A percentile compares a stretch with the other conserved stretches of the same genome.
These are phyloP conservation scores for Pristiophorus japonicus DNA, from an alignment of 2,113 vertebrate species.

Conservation along the genomic window DNA sequence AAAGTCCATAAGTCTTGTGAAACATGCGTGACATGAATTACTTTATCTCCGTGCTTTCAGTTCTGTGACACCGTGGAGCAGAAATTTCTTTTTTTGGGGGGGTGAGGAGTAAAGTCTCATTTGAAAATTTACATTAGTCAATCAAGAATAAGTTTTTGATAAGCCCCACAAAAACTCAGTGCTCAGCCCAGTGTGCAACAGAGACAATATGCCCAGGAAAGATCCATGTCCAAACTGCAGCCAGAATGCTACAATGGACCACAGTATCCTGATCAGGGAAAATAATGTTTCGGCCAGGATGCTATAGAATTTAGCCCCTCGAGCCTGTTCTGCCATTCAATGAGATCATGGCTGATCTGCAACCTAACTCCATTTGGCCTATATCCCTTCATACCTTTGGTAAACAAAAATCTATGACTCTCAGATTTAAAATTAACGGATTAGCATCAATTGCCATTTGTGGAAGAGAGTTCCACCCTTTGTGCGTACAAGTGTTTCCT, in stretches of 20 bases:
- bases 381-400: no score
- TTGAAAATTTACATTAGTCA: neutral
- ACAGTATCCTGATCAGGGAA: neutral
- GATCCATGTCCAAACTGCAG: neutral
- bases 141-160: neutral
- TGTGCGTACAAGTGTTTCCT: no score
- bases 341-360: no score
- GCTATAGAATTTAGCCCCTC: no score
- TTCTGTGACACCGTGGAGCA: neutral
- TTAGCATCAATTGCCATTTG: no score
- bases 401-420: no score
- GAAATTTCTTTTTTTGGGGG: neutral
- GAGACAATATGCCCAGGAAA: neutral
- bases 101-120: neutral
- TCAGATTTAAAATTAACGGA: no score
- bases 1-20: neutral
- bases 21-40: neutral
- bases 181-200: neutral
- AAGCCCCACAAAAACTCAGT: neutral
- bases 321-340: no score
- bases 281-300: neutral
- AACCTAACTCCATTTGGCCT: no score
- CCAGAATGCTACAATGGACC: neutral
- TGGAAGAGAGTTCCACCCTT: no score
- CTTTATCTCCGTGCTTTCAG: neutral